Conservation (phyloP, 1,140 invertebrate genomes). For the Drosophila varians region DNA sequence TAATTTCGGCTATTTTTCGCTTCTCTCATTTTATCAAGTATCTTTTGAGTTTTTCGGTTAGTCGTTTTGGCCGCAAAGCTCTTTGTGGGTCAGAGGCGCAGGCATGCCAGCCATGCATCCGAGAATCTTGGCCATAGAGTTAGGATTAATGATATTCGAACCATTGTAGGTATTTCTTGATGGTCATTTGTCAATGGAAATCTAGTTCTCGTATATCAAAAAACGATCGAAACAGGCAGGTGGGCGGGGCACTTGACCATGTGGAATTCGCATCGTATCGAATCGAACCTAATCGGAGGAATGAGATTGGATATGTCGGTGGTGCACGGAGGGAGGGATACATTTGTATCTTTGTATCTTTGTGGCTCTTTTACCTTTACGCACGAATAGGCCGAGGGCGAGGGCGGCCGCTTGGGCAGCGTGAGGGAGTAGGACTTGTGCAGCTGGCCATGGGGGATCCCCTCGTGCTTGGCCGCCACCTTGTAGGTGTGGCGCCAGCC, state of each 20-base stretch:
- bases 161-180: conserved; percentile 7
- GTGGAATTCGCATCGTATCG: too few species aligned
- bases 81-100: conserved; percentile 46
- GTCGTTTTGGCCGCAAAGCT: conserved; percentile 9
- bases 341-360: neutral
- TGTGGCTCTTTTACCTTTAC: conserved; percentile 72
- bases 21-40: conserved; percentile 7
- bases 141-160: neutral
- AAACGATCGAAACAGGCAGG: conserved; percentile 5
- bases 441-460: conserved; percentile 85
- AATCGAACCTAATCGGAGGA: conserved; percentile 1
- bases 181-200: conserved; percentile 68
- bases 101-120: conserved; percentile 12
- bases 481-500: conserved; percentile 91
- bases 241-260: conserved; percentile 48
- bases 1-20: conserved; percentile 54
- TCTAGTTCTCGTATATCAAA: conserved; percentile 47
- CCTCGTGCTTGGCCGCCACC: conserved; percentile 89
- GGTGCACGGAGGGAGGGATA: neutral
- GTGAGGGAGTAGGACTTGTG: conserved; percentile 83
- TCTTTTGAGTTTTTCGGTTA: conserved; percentile 17
- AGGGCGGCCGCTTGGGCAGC: conserved; percentile 73
- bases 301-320: neutral
- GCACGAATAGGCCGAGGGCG: conserved; percentile 63
- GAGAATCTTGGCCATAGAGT: neutral